Conservation (phyloP, 2,797 vertebrate genomes). For the Melanotaenia pygmaea region DNA sequence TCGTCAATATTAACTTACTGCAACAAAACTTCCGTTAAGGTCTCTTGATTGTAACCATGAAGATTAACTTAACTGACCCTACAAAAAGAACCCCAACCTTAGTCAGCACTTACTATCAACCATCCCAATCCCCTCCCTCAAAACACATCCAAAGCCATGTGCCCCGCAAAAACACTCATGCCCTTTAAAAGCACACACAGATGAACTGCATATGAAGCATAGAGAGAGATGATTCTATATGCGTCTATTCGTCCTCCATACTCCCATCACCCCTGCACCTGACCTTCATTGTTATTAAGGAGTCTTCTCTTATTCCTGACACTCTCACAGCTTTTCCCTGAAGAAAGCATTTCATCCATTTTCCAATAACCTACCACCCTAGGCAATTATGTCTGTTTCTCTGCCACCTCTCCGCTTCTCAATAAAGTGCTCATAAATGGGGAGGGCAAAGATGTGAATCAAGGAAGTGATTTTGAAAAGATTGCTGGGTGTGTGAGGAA, state of each 20-base stretch:
- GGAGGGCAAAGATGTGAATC: conserved; percentile 79
- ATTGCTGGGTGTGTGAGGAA: conserved; percentile 74
- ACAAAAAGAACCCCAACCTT: conserved; percentile 39
- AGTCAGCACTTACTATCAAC: conserved; percentile 46
- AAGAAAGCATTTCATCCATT: conserved; percentile 81
- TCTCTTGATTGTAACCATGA: conserved; percentile 49
- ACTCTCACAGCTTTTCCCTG: conserved; percentile 60
- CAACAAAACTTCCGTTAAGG: conserved; percentile 26
- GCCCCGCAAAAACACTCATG: conserved; percentile 25
- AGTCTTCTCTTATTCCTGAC: conserved; percentile 72
- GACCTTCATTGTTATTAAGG: conserved; percentile 79
- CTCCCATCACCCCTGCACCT: conserved; percentile 62
- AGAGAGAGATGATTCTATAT: conserved; percentile 36
- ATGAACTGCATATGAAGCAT: conserved; percentile 61
- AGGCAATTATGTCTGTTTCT: conserved; percentile 82
- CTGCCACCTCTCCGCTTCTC: conserved; percentile 77
- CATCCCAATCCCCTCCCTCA: conserved; percentile 2
- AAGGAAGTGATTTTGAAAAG: conserved; percentile 80
- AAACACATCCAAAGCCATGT: conserved; percentile 21
- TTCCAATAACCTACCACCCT: conserved; percentile 81
- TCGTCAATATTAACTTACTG: neutral
- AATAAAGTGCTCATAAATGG: conserved; percentile 81
- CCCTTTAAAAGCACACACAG: conserved; percentile 40
- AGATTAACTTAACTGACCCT: conserved; percentile 52
- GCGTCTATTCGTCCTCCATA: conserved; percentile 62